Conservation (phyloP, 2,888 invertebrate genomes). For the Lepidocyrtoides sp. region DNA sequence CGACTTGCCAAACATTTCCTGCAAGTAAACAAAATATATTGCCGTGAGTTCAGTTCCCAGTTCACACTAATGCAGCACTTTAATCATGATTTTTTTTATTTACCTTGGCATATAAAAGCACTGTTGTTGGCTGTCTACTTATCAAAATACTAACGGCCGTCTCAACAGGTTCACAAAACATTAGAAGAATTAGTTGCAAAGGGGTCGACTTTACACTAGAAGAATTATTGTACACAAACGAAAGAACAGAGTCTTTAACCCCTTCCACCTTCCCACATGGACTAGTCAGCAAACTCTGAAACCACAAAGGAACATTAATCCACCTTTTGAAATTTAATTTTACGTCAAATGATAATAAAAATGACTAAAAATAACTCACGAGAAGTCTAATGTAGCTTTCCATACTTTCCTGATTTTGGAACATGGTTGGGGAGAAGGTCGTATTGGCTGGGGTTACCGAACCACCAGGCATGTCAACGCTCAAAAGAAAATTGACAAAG, state of each 20-base stretch:
- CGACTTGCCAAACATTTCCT: slow-evolving; percentile 85
- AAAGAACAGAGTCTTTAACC: slow-evolving; percentile 79
- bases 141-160: slow-evolving; percentile 81
- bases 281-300: slow-evolving; percentile 83
- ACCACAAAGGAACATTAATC: background rate
- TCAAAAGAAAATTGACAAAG: slow-evolving; percentile 80
- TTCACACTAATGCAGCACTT: background rate
- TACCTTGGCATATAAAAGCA: slow-evolving; percentile 91
- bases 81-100: background rate
- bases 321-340: too few species aligned
- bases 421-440: slow-evolving; percentile 50
- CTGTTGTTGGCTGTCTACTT: slow-evolving; percentile 86
- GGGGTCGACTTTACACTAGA: slow-evolving; percentile 71
- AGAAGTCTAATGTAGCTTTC: slow-evolving; percentile 78
- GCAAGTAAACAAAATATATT: background rate
- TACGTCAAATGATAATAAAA: too few species aligned
- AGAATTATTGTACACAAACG: slow-evolving; percentile 79
- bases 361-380: slow-evolving; percentile 34
- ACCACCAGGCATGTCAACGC: slow-evolving; percentile 71
- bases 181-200: slow-evolving; percentile 78
- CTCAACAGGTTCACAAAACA: slow-evolving; percentile 82
- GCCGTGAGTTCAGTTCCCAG: background rate
- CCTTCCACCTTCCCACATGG: slow-evolving; percentile 79
- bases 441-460: slow-evolving; percentile 59
- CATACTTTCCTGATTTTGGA: slow-evolving; percentile 70